Base-by-base conservation (phyloP, 2,888 invertebrate genomes). In the Parnassius apollo region DNA sequence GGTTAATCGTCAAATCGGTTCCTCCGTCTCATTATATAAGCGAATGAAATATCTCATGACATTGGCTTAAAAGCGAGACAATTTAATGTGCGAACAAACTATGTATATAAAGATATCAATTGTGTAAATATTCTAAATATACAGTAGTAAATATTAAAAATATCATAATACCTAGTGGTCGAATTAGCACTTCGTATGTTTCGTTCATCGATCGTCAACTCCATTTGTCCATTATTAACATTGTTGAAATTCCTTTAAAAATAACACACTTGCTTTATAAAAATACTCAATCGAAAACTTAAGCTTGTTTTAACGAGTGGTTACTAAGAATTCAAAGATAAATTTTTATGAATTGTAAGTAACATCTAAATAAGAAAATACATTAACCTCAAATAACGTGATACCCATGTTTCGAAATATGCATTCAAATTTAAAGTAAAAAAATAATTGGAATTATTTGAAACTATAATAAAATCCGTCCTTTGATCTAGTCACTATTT, bases 381-480 rank as follows among this genome's bases (percentile, higher is more conserved):
- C 35, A 7, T 7, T 35, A 1, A 35, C 3, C 35, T 35, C 7
- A 35, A 35, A 35, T 1, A 35, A 35, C 4, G 35, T 7, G 35
- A 35, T 35, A 35, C 0, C 7, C 7, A 35, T 3, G 35, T 4
- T 35, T 35, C 4, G 35, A 35, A 35, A 35, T 35, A 35, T 35
- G 35, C 35, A 35, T 35, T 35, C 4, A 35, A 35, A 35, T 35
- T 35, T 35, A 35, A 35, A 35, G 4, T 35, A 7, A 7, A 35
- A 25, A 55, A 55, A 45, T n/a, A 54, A 25, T 18, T 49, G n/a
- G 35, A 44, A n/a, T 35, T 42, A 58, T 18, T 42, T n/a, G 18
- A 56, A 56, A 56, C 44, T 52, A 59, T 64, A 22, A 53, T 18
- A 56, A 56, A 59, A 50, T 64, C 63, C 63, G 63, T 64, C 63